Conservation (phyloP, 1,140 invertebrate genomes). For the Phthorimaea operculella region DNA sequence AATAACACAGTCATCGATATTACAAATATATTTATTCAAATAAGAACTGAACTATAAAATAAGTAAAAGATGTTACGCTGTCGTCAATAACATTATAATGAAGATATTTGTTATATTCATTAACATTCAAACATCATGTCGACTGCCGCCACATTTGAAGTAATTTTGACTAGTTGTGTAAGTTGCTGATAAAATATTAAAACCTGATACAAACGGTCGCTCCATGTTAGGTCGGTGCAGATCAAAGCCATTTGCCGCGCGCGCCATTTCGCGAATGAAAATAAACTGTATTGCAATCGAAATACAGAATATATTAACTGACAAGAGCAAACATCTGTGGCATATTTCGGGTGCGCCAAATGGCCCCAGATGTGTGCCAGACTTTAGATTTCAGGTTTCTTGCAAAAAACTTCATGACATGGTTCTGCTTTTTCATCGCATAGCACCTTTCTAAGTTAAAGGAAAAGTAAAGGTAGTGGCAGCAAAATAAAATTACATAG, state of each 20-base stretch:
- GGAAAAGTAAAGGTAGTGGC: constrained; percentile 25
- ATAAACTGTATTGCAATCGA: no score
- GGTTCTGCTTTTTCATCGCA: constrained; percentile 7
- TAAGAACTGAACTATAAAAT: constrained; percentile 58
- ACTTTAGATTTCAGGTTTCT: not conserved
- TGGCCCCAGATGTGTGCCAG: no score
- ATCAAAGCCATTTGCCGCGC: no score
- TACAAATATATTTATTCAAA: constrained; percentile 66
- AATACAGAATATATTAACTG: no score
- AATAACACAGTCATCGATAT: constrained; percentile 26
- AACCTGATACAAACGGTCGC: no score
- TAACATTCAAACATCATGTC: constrained; percentile 1
- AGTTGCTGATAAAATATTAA: no score
- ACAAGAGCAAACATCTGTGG: no score
- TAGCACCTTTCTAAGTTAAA: constrained; percentile 48
- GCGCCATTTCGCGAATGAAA: no score
- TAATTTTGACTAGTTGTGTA: constrained; percentile 57
- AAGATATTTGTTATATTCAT: not conserved
- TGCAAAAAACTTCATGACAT: not conserved
- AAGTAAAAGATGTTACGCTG: constrained; percentile 53
- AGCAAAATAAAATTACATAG: constrained; percentile 20
- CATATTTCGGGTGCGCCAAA: no score
- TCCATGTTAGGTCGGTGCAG: no score
- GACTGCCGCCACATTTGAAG: constrained; percentile 38
- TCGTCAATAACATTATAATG: constrained; percentile 37